Conservation (phyloP, 1,140 invertebrate species). For the Trichonephila clavata region DNA sequence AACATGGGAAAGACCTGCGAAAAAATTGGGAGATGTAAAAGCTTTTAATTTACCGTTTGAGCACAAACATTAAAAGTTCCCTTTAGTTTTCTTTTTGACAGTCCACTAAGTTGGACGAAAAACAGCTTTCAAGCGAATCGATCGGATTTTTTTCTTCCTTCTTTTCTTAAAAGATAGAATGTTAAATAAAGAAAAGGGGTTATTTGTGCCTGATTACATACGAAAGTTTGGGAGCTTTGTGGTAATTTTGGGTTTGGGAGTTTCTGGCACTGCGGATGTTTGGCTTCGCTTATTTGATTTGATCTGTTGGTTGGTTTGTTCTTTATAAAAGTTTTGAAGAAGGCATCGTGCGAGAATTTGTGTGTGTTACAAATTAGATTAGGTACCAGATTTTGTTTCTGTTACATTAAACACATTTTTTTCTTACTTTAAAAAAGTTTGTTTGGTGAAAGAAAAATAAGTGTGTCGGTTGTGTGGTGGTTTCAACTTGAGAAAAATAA, state of each 20-base stretch:
- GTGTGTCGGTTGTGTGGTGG: too few relatives aligned
- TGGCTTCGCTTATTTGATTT: conserved; percentile 9
- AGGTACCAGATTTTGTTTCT: too few relatives aligned
- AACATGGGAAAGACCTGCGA: neutral
- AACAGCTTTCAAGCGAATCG: conserved; percentile 24
- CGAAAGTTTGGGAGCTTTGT: neutral
- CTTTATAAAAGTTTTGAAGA: neutral
- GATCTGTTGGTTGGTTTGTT: neutral
- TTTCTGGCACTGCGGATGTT: neutral
- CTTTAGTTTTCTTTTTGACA: conserved; percentile 8
- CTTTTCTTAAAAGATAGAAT: neutral
- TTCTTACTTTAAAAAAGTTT: too few relatives aligned
- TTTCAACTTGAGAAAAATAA: too few relatives aligned
- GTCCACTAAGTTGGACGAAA: conserved; percentile 25
- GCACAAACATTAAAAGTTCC: conserved; percentile 47
- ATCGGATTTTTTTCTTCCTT: neutral
- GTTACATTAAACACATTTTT: too few relatives aligned
- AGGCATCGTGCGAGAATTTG: too few relatives aligned
- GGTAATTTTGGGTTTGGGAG: conserved; percentile 18
- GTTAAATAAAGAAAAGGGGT: conserved; percentile 38
- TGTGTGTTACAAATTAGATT: too few relatives aligned
- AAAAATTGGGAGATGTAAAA: conserved; percentile 42
- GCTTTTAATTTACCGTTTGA: conserved; percentile 48
- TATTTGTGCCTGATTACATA: conserved; percentile 28
- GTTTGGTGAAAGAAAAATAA: too few relatives aligned